A percentile compares a stretch with the other conserved stretches of the same genome.
phyloP scores from a whole-genome alignment of 2,888 invertebrate species.

The Pyrrhosoma nymphula region DNA sequence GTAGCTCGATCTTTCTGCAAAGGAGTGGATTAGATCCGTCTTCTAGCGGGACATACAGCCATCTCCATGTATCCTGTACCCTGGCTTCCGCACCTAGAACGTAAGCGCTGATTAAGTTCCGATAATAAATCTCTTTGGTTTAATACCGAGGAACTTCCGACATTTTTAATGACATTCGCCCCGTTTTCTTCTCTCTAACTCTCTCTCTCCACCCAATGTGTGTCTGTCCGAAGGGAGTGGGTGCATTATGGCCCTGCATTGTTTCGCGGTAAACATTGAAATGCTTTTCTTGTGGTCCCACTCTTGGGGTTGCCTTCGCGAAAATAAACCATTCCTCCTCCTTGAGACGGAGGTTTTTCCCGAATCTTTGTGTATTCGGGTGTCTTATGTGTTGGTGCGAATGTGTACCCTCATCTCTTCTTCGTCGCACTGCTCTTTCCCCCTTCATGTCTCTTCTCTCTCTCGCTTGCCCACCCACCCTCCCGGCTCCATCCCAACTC shows the following conservation, averaged over 20 bases:
- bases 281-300: not conserved
- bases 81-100: not conserved
- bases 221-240: not conserved
- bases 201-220: not conserved
- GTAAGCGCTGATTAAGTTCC: not conserved
- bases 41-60: too few species aligned
- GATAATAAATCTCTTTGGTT: not conserved
- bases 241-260: conserved; percentile 31
- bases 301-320: not conserved
- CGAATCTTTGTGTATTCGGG: not conserved
- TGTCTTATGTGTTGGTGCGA: not conserved
- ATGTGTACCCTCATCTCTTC: not conserved
- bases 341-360: conserved; percentile 6
- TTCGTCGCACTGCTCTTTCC: not conserved
- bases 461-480: not conserved
- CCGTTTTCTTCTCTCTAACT: not conserved
- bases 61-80: not conserved
- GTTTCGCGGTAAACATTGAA: not conserved
- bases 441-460: not conserved
- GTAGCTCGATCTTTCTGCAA: too few species aligned
- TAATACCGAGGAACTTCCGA: not conserved
- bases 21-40: too few species aligned
- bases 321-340: conserved; percentile 18
- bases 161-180: conserved; percentile 24
- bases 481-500: not conserved